phyloP scores from a whole-genome alignment of 2,888 invertebrate species.

The Monopis laevigella region DNA sequence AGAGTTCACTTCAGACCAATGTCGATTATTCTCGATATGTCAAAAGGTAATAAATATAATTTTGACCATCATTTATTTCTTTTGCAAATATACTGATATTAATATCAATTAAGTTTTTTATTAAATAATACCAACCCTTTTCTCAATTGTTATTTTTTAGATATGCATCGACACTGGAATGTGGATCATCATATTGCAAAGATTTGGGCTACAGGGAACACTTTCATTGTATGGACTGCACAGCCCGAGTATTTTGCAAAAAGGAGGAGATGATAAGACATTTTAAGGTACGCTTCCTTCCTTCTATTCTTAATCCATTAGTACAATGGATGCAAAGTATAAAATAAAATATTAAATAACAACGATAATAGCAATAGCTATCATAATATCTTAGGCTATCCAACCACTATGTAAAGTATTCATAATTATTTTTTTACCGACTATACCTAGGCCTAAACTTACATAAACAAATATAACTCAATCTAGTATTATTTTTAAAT shows the following conservation, averaged over 20 bases:
- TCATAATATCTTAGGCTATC: too few species aligned
- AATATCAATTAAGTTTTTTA: background rate
- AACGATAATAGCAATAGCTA: too few species aligned
- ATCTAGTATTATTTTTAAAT: too few species aligned
- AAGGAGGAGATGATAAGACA: conserved; percentile 99
- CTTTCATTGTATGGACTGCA: conserved; percentile 86
- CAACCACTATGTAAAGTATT: too few species aligned
- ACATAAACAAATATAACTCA: too few species aligned
- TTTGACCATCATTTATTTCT: too few species aligned
- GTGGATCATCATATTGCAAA: conserved; percentile 85
- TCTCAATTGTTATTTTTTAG: conserved; percentile 23
- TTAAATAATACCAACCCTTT: background rate
- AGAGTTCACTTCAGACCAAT: conserved; percentile 71
- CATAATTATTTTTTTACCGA: too few species aligned
- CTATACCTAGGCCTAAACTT: too few species aligned
- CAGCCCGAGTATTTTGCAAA: conserved; percentile 90
- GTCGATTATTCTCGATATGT: conserved; percentile 91
- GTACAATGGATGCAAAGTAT: too few species aligned
- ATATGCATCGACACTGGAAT: conserved; percentile 83
- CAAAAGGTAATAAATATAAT: conserved; percentile 75
- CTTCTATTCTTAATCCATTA: too few species aligned
- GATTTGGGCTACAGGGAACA: conserved; percentile 93
- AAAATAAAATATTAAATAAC: too few species aligned
- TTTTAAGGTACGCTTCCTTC: conserved; percentile 80
- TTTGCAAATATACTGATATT: background rate